A percentile compares a stretch with the other conserved stretches of the same genome.
These are phyloP conservation scores for Plagiodera versicolora DNA, from an alignment of 2,888 invertebrate species.

Conservation along the genomic window DNA sequence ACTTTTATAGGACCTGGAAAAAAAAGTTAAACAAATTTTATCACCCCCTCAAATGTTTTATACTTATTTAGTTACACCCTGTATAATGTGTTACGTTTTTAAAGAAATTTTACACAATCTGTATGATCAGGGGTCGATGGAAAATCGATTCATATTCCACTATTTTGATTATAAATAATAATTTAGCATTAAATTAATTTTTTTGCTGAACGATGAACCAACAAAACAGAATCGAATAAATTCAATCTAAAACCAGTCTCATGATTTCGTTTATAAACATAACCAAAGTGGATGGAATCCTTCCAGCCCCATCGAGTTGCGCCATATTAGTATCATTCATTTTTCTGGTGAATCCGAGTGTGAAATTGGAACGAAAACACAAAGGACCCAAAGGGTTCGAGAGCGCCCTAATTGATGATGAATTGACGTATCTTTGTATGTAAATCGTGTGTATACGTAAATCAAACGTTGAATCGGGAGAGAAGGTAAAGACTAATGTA, in stretches of 20 bases:
- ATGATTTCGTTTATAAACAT: conserved; percentile 5
- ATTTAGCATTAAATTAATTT: too few species aligned
- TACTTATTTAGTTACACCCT: too few species aligned
- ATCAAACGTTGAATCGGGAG: conserved; percentile 13
- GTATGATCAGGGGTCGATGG: too few species aligned
- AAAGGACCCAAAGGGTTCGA: conserved; percentile 40
- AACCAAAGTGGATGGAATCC: conserved; percentile 16
- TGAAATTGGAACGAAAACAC: conserved; percentile 41
- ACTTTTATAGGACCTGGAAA: too few species aligned
- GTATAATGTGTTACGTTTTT: too few species aligned
- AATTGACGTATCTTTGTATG: conserved; percentile 47
- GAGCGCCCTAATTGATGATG: conserved; percentile 48
- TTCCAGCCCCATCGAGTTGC: conserved; percentile 18
- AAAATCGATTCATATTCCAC: too few species aligned
- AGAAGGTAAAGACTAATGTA: conserved; percentile 16
- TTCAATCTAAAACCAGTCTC: conserved; percentile 11
- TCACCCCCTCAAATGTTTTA: too few species aligned
- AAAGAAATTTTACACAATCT: too few species aligned
- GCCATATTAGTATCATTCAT: conserved; percentile 39
- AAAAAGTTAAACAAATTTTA: too few species aligned
- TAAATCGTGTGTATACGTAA: conserved; percentile 34
- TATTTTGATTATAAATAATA: too few species aligned
- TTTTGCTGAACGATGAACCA: too few species aligned
- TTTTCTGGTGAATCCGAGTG: conserved; percentile 38
- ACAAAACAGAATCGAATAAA: too few species aligned